Evolutionary conservation across 2,113 vertebrate genomes (phyloP).

Genomic region (Mastomys natalensis): DNA sequence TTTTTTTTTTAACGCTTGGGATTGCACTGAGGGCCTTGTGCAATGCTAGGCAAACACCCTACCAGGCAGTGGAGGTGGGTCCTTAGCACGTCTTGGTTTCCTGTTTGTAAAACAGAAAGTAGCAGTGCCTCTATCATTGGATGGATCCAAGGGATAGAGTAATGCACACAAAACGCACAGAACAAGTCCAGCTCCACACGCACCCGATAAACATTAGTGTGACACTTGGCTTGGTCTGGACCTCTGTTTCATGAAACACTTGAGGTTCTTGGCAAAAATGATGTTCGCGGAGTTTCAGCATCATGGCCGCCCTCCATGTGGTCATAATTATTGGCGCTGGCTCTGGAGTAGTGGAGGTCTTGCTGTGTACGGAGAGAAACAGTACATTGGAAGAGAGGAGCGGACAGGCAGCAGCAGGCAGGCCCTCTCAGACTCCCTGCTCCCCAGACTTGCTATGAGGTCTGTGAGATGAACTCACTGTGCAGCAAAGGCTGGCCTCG

Average conservation of each 20-base stretch:
- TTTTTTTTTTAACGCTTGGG: not conserved
- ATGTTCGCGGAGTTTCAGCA: rapidly evolving
- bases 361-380: not conserved
- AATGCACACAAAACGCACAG: not conserved
- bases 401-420: not conserved
- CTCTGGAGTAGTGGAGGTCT: not conserved
- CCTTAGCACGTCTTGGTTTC: not conserved
- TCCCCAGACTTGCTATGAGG: not conserved
- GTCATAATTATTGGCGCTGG: not conserved
- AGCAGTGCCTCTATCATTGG: not conserved
- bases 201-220: not conserved
- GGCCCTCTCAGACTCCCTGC: not conserved
- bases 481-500: too few relatives aligned
- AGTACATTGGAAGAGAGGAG: too few relatives aligned
- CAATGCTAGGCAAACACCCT: not conserved
- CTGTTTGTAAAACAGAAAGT: constrained; percentile 17
- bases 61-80: not conserved
- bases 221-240: not conserved
- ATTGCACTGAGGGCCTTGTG: not conserved
- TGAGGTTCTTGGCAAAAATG: too few relatives aligned
- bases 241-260: not conserved
- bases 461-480: too few relatives aligned
- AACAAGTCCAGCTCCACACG: not conserved
- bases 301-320: not conserved
- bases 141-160: not conserved